Evolutionary conservation across 2,113 vertebrate species (phyloP), one percentile per base, ranked within the genome.

Genomic region (Climacteris rufus): DNA sequence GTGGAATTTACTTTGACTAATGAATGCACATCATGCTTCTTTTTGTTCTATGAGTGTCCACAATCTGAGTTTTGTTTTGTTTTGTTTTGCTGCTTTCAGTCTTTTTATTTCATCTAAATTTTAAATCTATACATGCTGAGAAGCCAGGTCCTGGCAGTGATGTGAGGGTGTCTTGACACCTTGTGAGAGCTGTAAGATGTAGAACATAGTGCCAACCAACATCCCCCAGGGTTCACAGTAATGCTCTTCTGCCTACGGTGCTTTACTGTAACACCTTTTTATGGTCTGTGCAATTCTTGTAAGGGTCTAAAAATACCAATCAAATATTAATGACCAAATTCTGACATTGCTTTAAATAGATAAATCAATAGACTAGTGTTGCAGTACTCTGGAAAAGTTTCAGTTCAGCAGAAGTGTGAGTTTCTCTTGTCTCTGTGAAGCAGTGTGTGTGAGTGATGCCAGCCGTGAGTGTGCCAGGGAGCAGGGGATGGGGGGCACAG

Each of bases 241-340:
- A 84, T 47, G 66, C n/a, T 63, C 11, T 82, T 77, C 88, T 88
- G 70, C 49, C 63, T 42, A 3, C 28, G 49, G 22, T 78, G 71
- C 60, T 95, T 95, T 96, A 92, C 93, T 88, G 91, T 94, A 96
- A 97, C 83, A 89, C 69, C 64, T 95, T 72, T 92, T 90, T 83
- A 95, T 78, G 71, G 83, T 76, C 74, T 80, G 10, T 90, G 61
- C 42, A 81, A 19, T 92, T 96, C 93, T 96, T 96, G 96, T 93
- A 97, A 97, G 80, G 54, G 37, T 80, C 93, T 95, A 74, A 93
- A 95, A 94, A 94, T 66, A 88, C 76, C 71, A 83, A 83, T 96
- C 76, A 95, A 96, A 96, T 95, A 97, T 97, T 96, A 94, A 97
- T 96, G 92, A 89, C 80, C 94, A 68, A 94, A 92, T 85, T 87